phyloP scores from a whole-genome alignment of 2,888 invertebrate genomes.

The Megamerina dolium region DNA sequence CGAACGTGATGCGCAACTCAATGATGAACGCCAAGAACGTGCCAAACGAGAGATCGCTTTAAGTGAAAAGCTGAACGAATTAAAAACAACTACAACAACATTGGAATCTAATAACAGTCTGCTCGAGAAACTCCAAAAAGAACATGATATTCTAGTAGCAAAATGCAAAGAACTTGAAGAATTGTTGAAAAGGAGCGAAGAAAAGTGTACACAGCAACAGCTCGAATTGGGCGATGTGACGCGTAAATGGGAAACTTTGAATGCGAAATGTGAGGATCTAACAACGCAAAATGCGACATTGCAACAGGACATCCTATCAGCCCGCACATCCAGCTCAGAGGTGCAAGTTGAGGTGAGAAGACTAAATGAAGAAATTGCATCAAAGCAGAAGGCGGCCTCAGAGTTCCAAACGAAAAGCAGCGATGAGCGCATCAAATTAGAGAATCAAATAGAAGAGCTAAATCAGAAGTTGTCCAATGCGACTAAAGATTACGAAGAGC shows the following conservation, averaged over 20 bases:
- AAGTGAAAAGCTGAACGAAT: slow-evolving; percentile 20
- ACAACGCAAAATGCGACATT: slow-evolving; percentile 24
- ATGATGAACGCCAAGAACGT: slow-evolving; percentile 14
- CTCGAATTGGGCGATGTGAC: slow-evolving; percentile 37
- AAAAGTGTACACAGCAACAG: slow-evolving; percentile 24
- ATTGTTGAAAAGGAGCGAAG: slow-evolving; percentile 22
- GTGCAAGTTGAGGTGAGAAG: slow-evolving; percentile 25
- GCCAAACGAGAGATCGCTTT: slow-evolving; percentile 17
- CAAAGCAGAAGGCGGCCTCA: slow-evolving; percentile 27
- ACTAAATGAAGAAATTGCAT: slow-evolving; percentile 38
- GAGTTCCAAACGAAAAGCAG: slow-evolving; percentile 22
- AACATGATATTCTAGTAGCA: slow-evolving; percentile 18
- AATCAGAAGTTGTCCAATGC: slow-evolving; percentile 25
- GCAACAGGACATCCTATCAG: slow-evolving; percentile 49
- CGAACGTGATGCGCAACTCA: slow-evolving; percentile 16
- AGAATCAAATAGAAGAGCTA: slow-evolving; percentile 31
- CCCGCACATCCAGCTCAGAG: slow-evolving; percentile 19
- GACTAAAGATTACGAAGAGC: slow-evolving; percentile 39
- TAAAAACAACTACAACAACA: slow-evolving; percentile 12
- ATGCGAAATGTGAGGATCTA: slow-evolving; percentile 25
- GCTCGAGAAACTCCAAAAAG: slow-evolving; percentile 22
- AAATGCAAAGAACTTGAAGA: slow-evolving; percentile 22
- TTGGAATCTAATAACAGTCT: slow-evolving; percentile 23
- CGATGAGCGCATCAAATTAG: slow-evolving; percentile 25
- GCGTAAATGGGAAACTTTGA: slow-evolving; percentile 28